These are phyloP conservation scores for Hedya salicella DNA, from an alignment of 2,888 invertebrate genomes.

Conservation along the genomic window DNA sequence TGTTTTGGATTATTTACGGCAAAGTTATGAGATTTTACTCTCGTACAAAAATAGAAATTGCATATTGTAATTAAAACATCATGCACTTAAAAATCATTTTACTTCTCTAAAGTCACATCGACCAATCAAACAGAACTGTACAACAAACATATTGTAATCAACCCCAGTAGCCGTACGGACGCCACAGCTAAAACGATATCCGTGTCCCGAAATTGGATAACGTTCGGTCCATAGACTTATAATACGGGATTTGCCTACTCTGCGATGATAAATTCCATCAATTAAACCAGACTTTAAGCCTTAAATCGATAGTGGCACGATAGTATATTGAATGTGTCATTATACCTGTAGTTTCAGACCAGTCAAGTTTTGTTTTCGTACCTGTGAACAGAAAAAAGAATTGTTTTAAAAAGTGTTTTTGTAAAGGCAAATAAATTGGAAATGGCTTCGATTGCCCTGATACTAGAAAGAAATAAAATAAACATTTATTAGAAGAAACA, in stretches of 20 bases:
- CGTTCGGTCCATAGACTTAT: slow-evolving; percentile 77
- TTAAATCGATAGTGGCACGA: slow-evolving; percentile 56
- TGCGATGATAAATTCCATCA: slow-evolving; percentile 54
- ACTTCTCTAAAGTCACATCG: neutral
- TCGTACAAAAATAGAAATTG: no score
- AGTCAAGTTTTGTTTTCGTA: slow-evolving; percentile 28
- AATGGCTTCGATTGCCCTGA: no score
- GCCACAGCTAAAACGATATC: slow-evolving; percentile 76
- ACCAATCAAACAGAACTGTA: neutral
- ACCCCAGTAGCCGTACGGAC: neutral
- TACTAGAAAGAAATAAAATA: no score
- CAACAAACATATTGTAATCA: slow-evolving; percentile 9
- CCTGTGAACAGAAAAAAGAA: slow-evolving; percentile 33
- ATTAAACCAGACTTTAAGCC: slow-evolving; percentile 59
- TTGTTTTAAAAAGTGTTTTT: slow-evolving; percentile 13
- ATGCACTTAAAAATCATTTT: no score
- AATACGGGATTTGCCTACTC: slow-evolving; percentile 75
- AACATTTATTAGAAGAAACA: no score
- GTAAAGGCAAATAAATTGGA: neutral
- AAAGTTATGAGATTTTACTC: no score
- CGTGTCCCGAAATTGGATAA: slow-evolving; percentile 73
- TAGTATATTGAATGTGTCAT: slow-evolving; percentile 47
- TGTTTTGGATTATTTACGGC: no score
- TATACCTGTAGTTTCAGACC: slow-evolving; percentile 24
- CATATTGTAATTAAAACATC: no score